phyloP scores from a whole-genome alignment of 2,888 invertebrate genomes.

The Hypselothyrea guttata region DNA sequence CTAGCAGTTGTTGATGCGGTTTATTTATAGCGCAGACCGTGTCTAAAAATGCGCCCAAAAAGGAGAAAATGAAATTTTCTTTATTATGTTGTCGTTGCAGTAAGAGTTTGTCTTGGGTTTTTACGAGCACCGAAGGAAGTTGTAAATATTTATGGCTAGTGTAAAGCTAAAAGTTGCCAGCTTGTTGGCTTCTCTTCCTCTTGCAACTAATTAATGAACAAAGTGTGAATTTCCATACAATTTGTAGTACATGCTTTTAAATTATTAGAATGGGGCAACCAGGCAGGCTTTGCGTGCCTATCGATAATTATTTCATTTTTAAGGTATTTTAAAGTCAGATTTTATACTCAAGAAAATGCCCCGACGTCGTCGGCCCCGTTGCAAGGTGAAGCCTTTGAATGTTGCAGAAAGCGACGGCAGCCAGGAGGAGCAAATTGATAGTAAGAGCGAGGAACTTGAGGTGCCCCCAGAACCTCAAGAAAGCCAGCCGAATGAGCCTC shows the following conservation, averaged over 20 bases:
- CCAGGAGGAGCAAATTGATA: constrained; percentile 19
- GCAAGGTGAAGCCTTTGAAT: constrained; percentile 48
- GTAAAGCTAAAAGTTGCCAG: constrained; percentile 49
- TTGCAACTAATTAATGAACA: constrained; percentile 65
- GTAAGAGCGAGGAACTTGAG: constrained; percentile 27
- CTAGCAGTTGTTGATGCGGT: constrained; percentile 2
- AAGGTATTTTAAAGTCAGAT: constrained; percentile 27
- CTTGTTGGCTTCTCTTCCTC: background rate
- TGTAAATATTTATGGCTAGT: constrained; percentile 66
- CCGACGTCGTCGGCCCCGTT: constrained; percentile 57
- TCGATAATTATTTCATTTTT: constrained; percentile 20
- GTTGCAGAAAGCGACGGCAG: constrained; percentile 33
- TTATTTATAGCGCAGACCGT: constrained; percentile 49
- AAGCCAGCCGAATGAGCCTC: too few relatives aligned
- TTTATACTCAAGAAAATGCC: constrained; percentile 52
- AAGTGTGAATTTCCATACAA: constrained; percentile 57
- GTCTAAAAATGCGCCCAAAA: constrained; percentile 48
- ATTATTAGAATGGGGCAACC: background rate
- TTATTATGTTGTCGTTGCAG: constrained; percentile 44
- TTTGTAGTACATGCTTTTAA: constrained; percentile 29
- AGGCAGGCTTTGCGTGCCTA: constrained; percentile 28
- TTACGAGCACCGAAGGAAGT: constrained; percentile 65
- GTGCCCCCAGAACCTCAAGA: background rate
- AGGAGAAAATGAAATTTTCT: constrained; percentile 35
- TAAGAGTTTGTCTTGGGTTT: constrained; percentile 28